These are phyloP conservation scores for Nyleta sp. DNA, from an alignment of 2,888 invertebrate genomes.

Conservation along the genomic window DNA sequence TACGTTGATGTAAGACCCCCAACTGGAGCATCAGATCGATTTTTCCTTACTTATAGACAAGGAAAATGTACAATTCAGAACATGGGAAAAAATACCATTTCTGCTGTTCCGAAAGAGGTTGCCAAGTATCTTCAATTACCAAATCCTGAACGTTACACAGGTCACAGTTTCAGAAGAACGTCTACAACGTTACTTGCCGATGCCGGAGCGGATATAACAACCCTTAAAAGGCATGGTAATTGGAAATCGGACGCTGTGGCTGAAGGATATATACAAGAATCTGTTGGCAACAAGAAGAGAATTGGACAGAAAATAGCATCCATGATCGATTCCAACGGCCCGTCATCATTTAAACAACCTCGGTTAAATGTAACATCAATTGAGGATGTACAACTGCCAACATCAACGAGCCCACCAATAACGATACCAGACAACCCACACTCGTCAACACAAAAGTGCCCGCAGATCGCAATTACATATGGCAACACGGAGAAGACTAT, in stretches of 20 bases:
- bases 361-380: too few relatives aligned
- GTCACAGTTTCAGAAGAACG: constrained; percentile 60
- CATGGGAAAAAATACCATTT: constrained; percentile 62
- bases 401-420: too few relatives aligned
- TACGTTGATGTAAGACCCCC: constrained; percentile 31
- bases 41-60: constrained; percentile 59
- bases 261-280: constrained; percentile 16
- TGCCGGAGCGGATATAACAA: constrained; percentile 51
- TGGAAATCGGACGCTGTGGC: constrained; percentile 42
- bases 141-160: constrained; percentile 60
- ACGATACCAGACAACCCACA: too few relatives aligned
- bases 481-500: too few relatives aligned
- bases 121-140: constrained; percentile 55
- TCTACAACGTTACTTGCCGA: constrained; percentile 62
- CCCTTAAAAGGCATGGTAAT: constrained; percentile 49
- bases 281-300: neutral
- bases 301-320: constrained; percentile 1
- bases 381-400: too few relatives aligned
- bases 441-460: too few relatives aligned
- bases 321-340: neutral
- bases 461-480: too few relatives aligned
- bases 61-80: constrained; percentile 59
- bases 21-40: constrained; percentile 19
- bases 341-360: too few relatives aligned
- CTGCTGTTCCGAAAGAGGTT: constrained; percentile 60